Evolutionary conservation across 2,113 vertebrate genomes (phyloP).

Genomic region (Gavialis gangeticus): DNA sequence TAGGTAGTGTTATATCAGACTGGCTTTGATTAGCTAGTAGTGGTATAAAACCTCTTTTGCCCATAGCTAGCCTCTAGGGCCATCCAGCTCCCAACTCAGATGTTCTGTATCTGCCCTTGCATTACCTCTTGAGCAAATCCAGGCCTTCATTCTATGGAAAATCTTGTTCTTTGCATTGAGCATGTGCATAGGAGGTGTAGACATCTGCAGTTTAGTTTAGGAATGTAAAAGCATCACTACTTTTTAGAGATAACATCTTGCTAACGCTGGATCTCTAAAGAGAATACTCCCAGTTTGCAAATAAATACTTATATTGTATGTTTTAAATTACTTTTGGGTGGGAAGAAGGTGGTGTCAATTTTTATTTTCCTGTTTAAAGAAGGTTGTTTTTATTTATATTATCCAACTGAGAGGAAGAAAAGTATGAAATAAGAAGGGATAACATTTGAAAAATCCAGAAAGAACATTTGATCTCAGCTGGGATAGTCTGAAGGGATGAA

Average conservation of each 20-base stretch:
- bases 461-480: background rate
- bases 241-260: background rate
- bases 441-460: background rate
- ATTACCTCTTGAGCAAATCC: rapidly evolving
- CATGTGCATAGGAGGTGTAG: rapidly evolving
- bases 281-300: rapidly evolving
- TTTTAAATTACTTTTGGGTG: background rate
- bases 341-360: rapidly evolving
- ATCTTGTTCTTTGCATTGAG: background rate
- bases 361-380: background rate
- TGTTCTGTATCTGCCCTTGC: background rate
- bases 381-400: background rate
- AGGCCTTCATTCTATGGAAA: background rate
- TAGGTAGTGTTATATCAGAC: background rate
- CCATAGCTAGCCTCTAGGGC: background rate
- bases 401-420: background rate
- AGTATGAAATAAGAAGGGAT: background rate
- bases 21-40: background rate
- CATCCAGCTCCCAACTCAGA: background rate
- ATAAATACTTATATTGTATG: background rate
- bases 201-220: background rate
- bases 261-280: background rate
- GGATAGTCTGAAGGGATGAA: rapidly evolving
- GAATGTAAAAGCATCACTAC: background rate
- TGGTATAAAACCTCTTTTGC: background rate